These are phyloP conservation scores for Rhincodon typus DNA, from an alignment of 2,797 vertebrate species.

Conservation along the genomic window DNA sequence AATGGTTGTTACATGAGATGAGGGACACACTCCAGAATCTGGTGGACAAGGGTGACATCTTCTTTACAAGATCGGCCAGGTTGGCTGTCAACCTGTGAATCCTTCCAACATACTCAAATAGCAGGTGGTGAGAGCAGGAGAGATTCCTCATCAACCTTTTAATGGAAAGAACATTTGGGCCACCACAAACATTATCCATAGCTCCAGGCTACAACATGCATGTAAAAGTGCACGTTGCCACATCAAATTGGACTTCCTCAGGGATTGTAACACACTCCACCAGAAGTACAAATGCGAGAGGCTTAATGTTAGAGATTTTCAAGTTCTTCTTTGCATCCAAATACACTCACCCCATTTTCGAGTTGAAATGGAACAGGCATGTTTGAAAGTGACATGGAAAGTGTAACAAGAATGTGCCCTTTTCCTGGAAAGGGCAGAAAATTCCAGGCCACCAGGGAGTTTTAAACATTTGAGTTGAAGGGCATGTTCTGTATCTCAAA, in stretches of 20 bases:
- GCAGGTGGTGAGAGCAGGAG: background rate
- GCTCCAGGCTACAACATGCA: background rate
- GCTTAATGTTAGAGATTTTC: background rate
- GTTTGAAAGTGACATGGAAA: background rate
- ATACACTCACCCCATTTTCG: background rate
- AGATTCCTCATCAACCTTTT: background rate
- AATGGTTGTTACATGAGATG: background rate
- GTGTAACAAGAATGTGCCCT: background rate
- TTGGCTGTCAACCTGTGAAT: background rate
- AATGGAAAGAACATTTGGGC: background rate
- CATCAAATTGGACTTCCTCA: background rate
- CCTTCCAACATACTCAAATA: background rate
- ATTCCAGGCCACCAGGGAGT: background rate
- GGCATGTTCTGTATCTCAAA: background rate
- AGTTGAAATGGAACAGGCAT: background rate
- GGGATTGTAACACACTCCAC: background rate
- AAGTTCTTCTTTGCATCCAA: background rate
- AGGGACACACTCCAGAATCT: too few species aligned
- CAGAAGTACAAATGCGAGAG: background rate
- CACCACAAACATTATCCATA: background rate
- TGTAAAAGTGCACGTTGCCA: background rate
- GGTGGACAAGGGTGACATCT: too few species aligned
- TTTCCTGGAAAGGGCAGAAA: background rate
- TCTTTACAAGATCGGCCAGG: too few species aligned
- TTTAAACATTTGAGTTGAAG: background rate